Evolutionary conservation across 2,113 vertebrate species (phyloP).

Genomic region (Lophotis ruficrista): DNA sequence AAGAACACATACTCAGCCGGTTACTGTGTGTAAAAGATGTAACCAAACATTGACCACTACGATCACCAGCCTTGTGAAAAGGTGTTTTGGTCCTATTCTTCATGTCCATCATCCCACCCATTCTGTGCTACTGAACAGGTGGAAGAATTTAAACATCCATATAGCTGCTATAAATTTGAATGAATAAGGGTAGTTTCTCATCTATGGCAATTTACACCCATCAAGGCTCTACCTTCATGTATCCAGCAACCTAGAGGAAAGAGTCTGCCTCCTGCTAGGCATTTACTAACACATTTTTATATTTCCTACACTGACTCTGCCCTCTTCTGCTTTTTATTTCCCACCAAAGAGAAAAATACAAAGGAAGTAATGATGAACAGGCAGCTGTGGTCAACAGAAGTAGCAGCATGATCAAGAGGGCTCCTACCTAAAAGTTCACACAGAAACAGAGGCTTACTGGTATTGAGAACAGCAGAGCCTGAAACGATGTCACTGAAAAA

Average conservation of each 20-base stretch:
- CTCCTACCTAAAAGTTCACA: neutral
- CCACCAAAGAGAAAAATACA: neutral
- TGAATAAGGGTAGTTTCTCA: neutral
- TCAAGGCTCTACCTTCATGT: neutral
- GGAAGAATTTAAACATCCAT: neutral
- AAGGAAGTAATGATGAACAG: neutral
- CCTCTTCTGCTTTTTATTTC: slow-evolving; percentile 17
- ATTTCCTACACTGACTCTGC: neutral
- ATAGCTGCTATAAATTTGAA: neutral
- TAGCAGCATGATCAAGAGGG: neutral
- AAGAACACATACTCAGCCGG: neutral
- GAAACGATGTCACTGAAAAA: slow-evolving; percentile 25
- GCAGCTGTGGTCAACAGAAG: slow-evolving; percentile 9
- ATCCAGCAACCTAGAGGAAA: neutral
- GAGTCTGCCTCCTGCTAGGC: slow-evolving; percentile 18
- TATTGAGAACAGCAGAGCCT: neutral
- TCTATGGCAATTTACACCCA: slow-evolving; percentile 4
- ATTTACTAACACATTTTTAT: slow-evolving; percentile 7
- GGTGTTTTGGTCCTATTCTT: neutral
- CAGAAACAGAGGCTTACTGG: neutral
- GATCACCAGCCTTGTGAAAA: neutral
- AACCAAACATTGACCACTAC: neutral
- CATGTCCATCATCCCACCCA: neutral
- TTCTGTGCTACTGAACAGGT: neutral
- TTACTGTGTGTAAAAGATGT: accelerated